These are phyloP conservation scores for Corythornis madagascariensis DNA, from an alignment of 2,113 vertebrate species.

Conservation along the genomic window DNA sequence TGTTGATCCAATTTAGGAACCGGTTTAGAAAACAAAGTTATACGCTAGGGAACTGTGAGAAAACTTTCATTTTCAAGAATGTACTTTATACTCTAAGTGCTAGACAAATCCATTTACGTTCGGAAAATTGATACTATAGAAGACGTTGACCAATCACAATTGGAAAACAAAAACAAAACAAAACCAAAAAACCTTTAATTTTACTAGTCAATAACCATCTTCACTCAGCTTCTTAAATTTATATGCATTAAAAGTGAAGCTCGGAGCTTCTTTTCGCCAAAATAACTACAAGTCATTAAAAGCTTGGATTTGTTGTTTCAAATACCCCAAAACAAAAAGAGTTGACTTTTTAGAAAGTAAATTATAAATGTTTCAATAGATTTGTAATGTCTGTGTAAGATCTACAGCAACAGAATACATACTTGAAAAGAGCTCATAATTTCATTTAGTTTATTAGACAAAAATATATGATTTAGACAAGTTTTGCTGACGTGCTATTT, in stretches of 20 bases:
- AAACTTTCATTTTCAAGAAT: constrained; percentile 31
- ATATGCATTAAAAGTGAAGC: not conserved
- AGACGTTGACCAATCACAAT: not conserved
- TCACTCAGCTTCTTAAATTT: not conserved
- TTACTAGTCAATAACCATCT: not conserved
- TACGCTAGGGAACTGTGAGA: not conserved
- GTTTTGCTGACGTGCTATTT: constrained; percentile 96
- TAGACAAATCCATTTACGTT: constrained; percentile 3
- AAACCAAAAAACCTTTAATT: not conserved
- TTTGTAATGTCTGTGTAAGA: not conserved
- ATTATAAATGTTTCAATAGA: not conserved
- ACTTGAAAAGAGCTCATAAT: constrained; percentile 67
- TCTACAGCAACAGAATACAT: constrained; percentile 47
- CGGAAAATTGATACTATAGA: not conserved
- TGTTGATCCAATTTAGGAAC: not conserved
- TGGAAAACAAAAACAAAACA: not conserved
- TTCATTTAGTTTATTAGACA: constrained; percentile 99
- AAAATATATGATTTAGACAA: constrained; percentile 99
- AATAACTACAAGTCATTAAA: not conserved
- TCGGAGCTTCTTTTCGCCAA: not conserved
- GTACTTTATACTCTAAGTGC: not conserved
- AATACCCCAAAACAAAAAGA: not conserved
- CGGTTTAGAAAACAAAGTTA: not conserved
- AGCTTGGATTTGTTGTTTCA: not conserved
- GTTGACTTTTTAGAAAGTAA: not conserved